Evolutionary conservation across 2,797 vertebrate genomes (phyloP), one percentile per base, ranked within the genome.

Genomic region (Eleutherodactylus coqui): DNA sequence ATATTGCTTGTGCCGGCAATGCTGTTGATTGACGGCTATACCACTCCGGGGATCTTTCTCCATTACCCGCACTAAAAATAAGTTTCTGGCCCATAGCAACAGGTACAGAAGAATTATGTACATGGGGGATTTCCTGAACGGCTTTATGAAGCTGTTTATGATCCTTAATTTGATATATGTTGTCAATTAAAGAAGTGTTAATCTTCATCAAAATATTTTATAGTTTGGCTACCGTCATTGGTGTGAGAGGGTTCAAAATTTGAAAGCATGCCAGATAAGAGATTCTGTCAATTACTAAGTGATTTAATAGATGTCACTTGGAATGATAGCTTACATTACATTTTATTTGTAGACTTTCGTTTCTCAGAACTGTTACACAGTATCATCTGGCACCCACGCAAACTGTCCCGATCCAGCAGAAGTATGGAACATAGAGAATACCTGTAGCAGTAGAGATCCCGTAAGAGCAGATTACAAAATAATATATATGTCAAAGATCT

Each of bases 201-300:
- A 67, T 67, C 62, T 67, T 49, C 58, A 80, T 43, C 41, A 24
- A n/a, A 67, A 34, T 81, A 29, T 17, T 67, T 9, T 29, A 67
- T 84, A 79, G 76, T 78, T 85, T 81, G n/a, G 19, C 81, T 83
- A 45, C 16, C 16, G 67, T 70, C 27, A 47, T 70, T 45, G 79
- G 69, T 29, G 34, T 51, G 27, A 34, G 17, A 34, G 41, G 41
- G 29, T 51, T 69, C 64, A 67, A 51, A 36, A 21, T 38, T 6
- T 69, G 10, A 70, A 38, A 21, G 60, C 4, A 36, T 69, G 47
- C 24, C 47, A 38, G 32, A 53, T 34, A 53, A 38, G 32, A 2
- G 34, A 36, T n/a, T 51, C 64, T 82, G 79, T 81, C 45, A 38
- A 47, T 69, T 81, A 29, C 45, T 32, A 24, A 14, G 36, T 67